phyloP scores from a whole-genome alignment of 2,797 vertebrate genomes.

The Stomatorhinus walkeri region DNA sequence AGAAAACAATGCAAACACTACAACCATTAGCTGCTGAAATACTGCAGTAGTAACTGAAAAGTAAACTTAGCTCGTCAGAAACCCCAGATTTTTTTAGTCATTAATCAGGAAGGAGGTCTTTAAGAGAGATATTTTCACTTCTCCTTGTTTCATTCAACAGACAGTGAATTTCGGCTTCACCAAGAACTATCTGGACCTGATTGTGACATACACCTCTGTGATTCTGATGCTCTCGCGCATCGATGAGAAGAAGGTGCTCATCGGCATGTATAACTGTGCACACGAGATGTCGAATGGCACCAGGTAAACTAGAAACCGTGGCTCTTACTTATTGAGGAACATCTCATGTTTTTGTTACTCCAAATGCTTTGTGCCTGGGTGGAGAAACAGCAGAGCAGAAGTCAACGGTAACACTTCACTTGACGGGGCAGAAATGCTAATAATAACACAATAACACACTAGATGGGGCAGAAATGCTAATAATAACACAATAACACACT shows the following conservation, averaged over 20 bases:
- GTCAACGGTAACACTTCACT: not conserved
- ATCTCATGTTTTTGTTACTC: not conserved
- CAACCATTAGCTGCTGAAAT: not conserved
- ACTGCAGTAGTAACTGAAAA: not conserved
- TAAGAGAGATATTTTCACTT: not conserved
- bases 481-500: not conserved
- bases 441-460: not conserved
- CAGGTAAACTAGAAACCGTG: slow-evolving; percentile 51
- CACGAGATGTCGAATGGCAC: slow-evolving; percentile 81
- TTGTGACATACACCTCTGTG: slow-evolving; percentile 78
- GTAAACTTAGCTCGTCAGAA: not conserved
- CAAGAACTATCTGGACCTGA: slow-evolving; percentile 83
- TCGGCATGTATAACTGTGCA: slow-evolving; percentile 83
- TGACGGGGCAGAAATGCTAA: not conserved
- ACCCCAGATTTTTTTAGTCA: not conserved
- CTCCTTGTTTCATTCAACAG: slow-evolving; percentile 48
- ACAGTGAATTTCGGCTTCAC: slow-evolving; percentile 83
- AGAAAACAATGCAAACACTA: not conserved
- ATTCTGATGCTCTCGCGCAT: slow-evolving; percentile 78
- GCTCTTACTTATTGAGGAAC: not conserved
- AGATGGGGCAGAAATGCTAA: not conserved
- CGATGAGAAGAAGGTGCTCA: slow-evolving; percentile 77
- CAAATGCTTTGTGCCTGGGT: not conserved
- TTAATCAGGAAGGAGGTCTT: not conserved
- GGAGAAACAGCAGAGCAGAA: not conserved